Evolutionary conservation across 1,140 invertebrate genomes (phyloP), one percentile per base, ranked within the genome.

Genomic region (Lepidotrigona ventralis): DNA sequence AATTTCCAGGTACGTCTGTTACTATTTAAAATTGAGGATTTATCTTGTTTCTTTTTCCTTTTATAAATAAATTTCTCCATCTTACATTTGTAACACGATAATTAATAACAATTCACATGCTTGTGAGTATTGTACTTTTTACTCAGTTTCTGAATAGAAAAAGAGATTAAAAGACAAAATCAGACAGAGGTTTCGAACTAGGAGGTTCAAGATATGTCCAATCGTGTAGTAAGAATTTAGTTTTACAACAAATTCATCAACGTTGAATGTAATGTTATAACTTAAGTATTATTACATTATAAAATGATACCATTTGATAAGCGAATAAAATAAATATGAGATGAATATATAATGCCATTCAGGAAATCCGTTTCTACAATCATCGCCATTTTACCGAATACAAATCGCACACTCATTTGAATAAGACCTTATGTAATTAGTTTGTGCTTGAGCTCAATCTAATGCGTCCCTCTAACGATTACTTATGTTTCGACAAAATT

Each of bases 281-380:
- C 19, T 23, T n/a, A 46, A 75, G 69, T 9, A 17, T 56, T 33
- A 33, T 68, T 76, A n/a, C 8, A 68, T 1, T 1, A 9, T 21
- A 56, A 64, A 46, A 0, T 21, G 60, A 33, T 12, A 21, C 5
- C 8, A 21, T 26, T 19, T 1, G 53, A 19, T 21, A 19, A 53
- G 17, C 4, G 26, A 46, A 33, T 23, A 46, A 53, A 60, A 77
- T 58, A 70, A 33, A 14, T 14, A 53, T 4, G 4, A 76, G 5
- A n/a, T 17, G 14, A 46, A 78, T 71, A 78, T 71, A 78, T 78
- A 3, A 51, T 33, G 63, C 9, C 74, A 17, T 60, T 60, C 23
- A 23, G 21, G 21, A 29, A 46, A 53, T 9, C 26, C n/a, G 51
- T n/a, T n/a, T 11, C 26, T 11, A 46, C 14, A 26, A 1, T 53